phyloP scores from a whole-genome alignment of 1,140 invertebrate genomes.

The Brachystomella parvula region DNA sequence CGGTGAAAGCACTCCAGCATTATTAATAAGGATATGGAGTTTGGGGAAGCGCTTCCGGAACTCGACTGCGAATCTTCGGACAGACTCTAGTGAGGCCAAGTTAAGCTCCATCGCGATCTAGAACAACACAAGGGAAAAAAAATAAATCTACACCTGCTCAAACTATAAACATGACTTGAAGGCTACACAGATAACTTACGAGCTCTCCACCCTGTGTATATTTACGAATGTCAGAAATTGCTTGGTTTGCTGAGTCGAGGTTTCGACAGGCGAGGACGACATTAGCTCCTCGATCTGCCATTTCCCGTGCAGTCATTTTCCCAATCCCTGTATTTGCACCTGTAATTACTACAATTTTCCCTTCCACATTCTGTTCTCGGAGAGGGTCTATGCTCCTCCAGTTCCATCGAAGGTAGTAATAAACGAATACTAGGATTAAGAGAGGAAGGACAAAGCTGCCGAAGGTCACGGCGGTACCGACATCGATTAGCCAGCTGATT shows the following conservation, averaged over 20 bases:
- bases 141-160: neutral
- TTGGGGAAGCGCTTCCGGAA: constrained; percentile 53
- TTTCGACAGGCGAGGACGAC: constrained; percentile 7
- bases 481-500: too few species aligned
- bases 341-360: constrained; percentile 50
- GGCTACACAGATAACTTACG: neutral
- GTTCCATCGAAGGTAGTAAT: neutral
- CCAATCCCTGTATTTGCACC: constrained; percentile 53
- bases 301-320: constrained; percentile 48
- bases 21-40: constrained; percentile 67
- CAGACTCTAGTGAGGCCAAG: constrained; percentile 40
- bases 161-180: neutral
- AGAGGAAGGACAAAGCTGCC: too few species aligned
- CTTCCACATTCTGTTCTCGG: constrained; percentile 37
- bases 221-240: neutral
- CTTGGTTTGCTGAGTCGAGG: neutral
- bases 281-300: constrained; percentile 43
- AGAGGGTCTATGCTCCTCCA: neutral
- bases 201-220: neutral
- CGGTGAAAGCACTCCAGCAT: constrained; percentile 59
- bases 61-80: constrained; percentile 52
- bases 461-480: too few species aligned
- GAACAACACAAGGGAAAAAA: constrained; percentile 35
- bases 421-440: neutral
- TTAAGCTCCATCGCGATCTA: constrained; percentile 44